Conservation (phyloP, 2,888 invertebrate genomes). For the Rhorus exstirpatorius region DNA sequence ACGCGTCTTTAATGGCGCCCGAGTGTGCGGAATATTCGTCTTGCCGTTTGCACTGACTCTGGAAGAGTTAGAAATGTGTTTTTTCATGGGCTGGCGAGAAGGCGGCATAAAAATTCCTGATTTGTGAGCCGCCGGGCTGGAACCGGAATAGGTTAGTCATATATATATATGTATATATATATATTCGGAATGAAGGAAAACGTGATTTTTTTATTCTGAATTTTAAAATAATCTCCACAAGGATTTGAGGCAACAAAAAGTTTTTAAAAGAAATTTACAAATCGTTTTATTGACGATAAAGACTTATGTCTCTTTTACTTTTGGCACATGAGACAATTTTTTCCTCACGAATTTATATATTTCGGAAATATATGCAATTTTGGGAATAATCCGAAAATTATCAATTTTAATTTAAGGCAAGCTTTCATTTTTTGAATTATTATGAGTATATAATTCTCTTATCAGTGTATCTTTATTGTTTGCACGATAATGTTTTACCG, state of each 20-base stretch:
- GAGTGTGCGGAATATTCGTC: conserved; percentile 72
- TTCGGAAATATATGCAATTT: background rate
- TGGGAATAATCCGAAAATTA: background rate
- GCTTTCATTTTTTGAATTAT: conserved; percentile 35
- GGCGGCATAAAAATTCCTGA: conserved; percentile 84
- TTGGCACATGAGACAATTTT: too few relatives aligned
- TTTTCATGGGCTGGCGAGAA: conserved; percentile 83
- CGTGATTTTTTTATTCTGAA: too few relatives aligned
- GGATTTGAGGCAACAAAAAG: too few relatives aligned
- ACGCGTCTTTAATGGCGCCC: conserved; percentile 69
- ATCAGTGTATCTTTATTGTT: conserved; percentile 77
- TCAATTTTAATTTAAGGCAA: conserved; percentile 29
- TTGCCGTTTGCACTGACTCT: conserved; percentile 70
- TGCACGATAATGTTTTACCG: conserved; percentile 78
- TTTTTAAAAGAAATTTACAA: too few relatives aligned
- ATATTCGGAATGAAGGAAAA: too few relatives aligned
- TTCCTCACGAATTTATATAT: background rate
- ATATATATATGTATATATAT: background rate
- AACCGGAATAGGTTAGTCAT: conserved; percentile 63
- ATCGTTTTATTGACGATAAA: too few relatives aligned
- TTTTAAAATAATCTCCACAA: too few relatives aligned
- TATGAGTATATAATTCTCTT: conserved; percentile 69
- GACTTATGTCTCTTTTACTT: too few relatives aligned
- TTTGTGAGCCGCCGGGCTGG: conserved; percentile 77
- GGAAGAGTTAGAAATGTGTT: conserved; percentile 80